phyloP scores from a whole-genome alignment of 2,113 vertebrate species.

The Anoplopoma fimbria region DNA sequence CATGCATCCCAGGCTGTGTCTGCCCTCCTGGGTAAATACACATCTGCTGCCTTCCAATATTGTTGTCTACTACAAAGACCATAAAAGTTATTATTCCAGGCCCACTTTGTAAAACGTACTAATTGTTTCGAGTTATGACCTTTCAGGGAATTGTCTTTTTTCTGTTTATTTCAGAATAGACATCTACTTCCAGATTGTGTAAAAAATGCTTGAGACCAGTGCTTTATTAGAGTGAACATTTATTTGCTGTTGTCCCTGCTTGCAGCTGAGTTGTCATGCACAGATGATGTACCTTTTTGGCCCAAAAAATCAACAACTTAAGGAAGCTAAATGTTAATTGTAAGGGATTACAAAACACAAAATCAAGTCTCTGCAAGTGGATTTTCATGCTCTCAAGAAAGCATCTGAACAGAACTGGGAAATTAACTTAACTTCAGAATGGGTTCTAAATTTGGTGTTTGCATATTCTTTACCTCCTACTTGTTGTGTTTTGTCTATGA shows the following conservation, averaged over 20 bases:
- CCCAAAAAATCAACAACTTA: background rate
- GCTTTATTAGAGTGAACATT: background rate
- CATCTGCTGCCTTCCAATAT: background rate
- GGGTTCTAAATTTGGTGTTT: background rate
- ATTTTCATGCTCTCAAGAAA: constrained; percentile 9
- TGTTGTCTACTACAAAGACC: constrained; percentile 3
- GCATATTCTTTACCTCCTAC: constrained; percentile 7
- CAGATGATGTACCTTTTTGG: background rate
- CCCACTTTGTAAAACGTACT: background rate
- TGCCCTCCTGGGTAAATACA: constrained; percentile 90
- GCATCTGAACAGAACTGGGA: background rate
- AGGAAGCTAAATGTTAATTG: background rate
- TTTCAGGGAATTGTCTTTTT: background rate
- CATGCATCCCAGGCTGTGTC: constrained; percentile 94
- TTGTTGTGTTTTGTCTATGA: constrained; percentile 60
- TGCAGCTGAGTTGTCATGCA: background rate
- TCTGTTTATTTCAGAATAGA: background rate
- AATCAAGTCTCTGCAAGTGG: background rate
- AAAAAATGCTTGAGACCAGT: background rate
- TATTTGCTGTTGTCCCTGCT: background rate
- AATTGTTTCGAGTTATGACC: background rate
- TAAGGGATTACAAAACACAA: background rate
- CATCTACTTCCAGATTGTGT: background rate
- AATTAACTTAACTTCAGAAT: background rate
- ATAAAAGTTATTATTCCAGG: background rate